Evolutionary conservation across 1,140 invertebrate species (phyloP).

Genomic region (Arion vulgaris): DNA sequence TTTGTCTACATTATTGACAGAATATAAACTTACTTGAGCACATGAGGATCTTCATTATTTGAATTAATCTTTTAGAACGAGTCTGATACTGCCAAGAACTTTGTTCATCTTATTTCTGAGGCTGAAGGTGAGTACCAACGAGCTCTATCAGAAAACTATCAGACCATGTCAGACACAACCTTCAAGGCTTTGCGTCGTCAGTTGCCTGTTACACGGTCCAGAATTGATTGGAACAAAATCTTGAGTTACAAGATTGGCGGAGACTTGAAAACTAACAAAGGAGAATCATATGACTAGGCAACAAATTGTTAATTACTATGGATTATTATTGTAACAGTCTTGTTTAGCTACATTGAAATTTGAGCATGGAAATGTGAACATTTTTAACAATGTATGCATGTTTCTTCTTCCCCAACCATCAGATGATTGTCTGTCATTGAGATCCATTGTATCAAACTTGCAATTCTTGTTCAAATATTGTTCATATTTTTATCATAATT

Average conservation of each 20-base stretch:
- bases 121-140: slow-evolving; percentile 93
- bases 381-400: no score
- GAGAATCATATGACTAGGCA: slow-evolving; percentile 11
- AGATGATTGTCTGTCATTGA: no score
- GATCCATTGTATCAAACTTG: no score
- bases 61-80: slow-evolving; percentile 76
- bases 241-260: slow-evolving; percentile 98
- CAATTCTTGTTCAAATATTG: no score
- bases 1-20: no score
- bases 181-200: slow-evolving; percentile 98
- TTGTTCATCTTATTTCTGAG: slow-evolving; percentile 89
- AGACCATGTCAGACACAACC: slow-evolving; percentile 99
- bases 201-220: slow-evolving; percentile 96
- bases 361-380: no score
- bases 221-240: slow-evolving; percentile 99
- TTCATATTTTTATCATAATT: no score
- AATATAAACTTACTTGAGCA: no score
- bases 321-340: no score
- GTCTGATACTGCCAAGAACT: slow-evolving; percentile 89
- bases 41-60: background rate
- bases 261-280: slow-evolving; percentile 80
- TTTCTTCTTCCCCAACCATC: no score
- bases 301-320: background rate
- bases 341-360: no score
- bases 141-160: slow-evolving; percentile 92